Conservation (phyloP, 2,113 vertebrate genomes). For the Amblyopsis rosae region DNA sequence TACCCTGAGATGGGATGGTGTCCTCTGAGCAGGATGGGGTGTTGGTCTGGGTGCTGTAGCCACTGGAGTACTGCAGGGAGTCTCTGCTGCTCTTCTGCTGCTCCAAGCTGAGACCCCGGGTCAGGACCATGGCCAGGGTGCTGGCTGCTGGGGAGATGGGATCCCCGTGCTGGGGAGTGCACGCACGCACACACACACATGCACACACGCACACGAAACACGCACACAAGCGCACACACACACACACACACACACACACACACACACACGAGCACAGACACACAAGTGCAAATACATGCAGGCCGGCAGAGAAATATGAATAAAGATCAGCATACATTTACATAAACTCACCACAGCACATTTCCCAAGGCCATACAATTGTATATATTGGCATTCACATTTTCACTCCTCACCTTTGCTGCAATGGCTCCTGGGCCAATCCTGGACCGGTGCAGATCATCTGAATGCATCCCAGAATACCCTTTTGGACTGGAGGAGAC, state of each 20-base stretch:
- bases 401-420: slow-evolving; percentile 79
- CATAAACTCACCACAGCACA: slow-evolving; percentile 4
- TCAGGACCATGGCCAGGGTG: slow-evolving; percentile 94
- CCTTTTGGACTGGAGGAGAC: slow-evolving; percentile 63
- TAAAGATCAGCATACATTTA: slow-evolving; percentile 30
- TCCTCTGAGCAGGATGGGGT: slow-evolving; percentile 97
- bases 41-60: slow-evolving; percentile 96
- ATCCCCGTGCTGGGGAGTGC: slow-evolving; percentile 82
- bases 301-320: slow-evolving; percentile 4
- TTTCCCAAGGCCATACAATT: neutral
- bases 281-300: neutral
- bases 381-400: slow-evolving; percentile 20
- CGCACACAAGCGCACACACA: neutral
- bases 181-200: slow-evolving; percentile 9
- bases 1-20: slow-evolving; percentile 98
- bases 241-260: slow-evolving; percentile 10
- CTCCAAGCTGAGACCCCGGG: slow-evolving; percentile 90
- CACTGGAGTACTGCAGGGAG: slow-evolving; percentile 94
- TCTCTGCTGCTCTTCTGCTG: slow-evolving; percentile 98
- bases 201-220: slow-evolving; percentile 10
- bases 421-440: slow-evolving; percentile 81
- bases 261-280: neutral
- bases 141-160: slow-evolving; percentile 89
- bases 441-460: slow-evolving; percentile 81
- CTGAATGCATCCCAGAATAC: slow-evolving; percentile 68